Base-by-base conservation (phyloP, 1,140 invertebrate genomes). In the Daktulosphaira vitifoliae region DNA sequence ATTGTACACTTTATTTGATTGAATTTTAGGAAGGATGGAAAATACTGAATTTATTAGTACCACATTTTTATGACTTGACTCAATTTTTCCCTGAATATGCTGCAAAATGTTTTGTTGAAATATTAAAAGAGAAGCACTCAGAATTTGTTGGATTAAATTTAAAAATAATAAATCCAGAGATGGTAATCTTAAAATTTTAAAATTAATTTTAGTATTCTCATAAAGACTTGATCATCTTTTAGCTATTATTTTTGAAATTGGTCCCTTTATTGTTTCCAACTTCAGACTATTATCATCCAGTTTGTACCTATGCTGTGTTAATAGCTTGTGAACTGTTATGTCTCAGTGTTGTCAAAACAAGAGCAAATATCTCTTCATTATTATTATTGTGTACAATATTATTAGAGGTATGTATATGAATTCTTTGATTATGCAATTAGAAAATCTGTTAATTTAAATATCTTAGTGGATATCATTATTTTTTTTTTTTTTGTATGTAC, bases 281-380 rank as follows among this genome's bases (percentile, higher is more conserved):
- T 1, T 94, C 91, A 0, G 92, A 96, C 76, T 92, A 89, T 72
- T 78, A 83, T 26, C 92, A 96, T 80, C 82, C 83, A 2, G 80
- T 95, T n/a, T 84, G 85, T 26, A 92, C 89, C 9, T 90, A 91
- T 46, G 82, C 84, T 70, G 78, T 89, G 53, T 76, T 91, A 44
- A 91, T 94, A 70, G 87, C 94, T 77, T 81, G 83, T 37, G 84
- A 93, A 73, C 86, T 94, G 68, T 76, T 96, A 67, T 75, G 78
- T 5, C 77, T 76, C 69, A 79, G 81, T 67, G 78, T 76, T 68
- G 79, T 89, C 25, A 81, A 78, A 68, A 80, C 76, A 38, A 78
- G 81, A 11, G 75, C 76, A 67, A 85, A 90, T 68, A 77, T 93
- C 70, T 78, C 87, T 11, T 83, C 81, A 73, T 89, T 90, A n/a